Conservation (phyloP, 2,797 vertebrate genomes). For the Tokudaia muenninki region DNA sequence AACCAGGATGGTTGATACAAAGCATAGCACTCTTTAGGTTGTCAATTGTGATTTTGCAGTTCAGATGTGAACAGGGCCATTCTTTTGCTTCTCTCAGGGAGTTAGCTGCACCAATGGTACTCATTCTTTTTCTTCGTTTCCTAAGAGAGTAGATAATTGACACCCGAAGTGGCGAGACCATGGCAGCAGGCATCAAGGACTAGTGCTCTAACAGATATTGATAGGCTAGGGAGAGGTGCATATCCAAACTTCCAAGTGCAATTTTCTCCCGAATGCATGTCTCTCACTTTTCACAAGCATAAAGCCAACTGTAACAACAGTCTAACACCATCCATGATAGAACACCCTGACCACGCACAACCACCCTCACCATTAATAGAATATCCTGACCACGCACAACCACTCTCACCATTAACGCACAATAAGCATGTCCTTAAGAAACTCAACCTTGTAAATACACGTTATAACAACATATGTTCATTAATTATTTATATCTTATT, state of each 20-base stretch:
- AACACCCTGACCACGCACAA: conserved; percentile 9
- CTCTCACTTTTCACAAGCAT: background rate
- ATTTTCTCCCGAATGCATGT: background rate
- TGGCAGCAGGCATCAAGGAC: background rate
- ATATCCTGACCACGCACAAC: background rate
- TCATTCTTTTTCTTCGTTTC: conserved; percentile 3
- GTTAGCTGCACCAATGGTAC: background rate
- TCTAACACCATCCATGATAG: background rate
- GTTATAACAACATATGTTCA: background rate
- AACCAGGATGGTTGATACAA: conserved; percentile 17
- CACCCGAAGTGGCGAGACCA: background rate
- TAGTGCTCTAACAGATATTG: background rate
- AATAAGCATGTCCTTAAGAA: background rate
- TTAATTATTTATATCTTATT: background rate
- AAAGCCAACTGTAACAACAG: background rate
- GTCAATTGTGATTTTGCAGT: conserved; percentile 1
- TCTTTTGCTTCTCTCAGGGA: background rate
- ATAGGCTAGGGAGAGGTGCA: background rate
- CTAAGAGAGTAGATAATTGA: background rate
- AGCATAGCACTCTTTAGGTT: background rate
- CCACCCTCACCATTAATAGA: background rate
- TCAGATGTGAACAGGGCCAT: background rate
- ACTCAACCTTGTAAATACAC: conserved; percentile 2
- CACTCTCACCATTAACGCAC: background rate
- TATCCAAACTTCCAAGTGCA: background rate